Percentiles rank a stretch among this genome's conserved stretches.
Conservation (phyloP, 2,113 vertebrate species). For the Ceyx margarethae region DNA sequence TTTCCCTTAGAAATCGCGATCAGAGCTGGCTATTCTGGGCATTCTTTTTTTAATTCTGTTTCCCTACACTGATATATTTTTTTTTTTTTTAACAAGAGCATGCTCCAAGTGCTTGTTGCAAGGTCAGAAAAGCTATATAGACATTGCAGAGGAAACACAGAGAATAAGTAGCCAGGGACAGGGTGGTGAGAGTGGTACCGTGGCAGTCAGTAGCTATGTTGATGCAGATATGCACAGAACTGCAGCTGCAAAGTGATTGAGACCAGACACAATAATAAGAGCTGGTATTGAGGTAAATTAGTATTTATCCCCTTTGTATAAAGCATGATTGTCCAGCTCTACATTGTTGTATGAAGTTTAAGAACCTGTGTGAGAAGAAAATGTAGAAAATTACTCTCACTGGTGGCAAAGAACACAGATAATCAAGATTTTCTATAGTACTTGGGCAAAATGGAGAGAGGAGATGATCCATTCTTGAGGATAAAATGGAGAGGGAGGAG, state of each 20-base stretch:
- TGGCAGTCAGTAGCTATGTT: background rate
- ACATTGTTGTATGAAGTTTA: background rate
- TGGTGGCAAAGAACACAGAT: background rate
- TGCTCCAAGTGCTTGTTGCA: background rate
- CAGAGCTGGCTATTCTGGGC: background rate
- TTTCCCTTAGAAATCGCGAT: background rate
- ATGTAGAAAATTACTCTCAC: background rate
- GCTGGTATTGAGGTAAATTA: background rate
- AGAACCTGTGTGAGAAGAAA: background rate
- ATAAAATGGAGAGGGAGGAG: background rate
- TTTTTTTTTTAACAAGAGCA: background rate
- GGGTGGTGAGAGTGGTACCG: background rate
- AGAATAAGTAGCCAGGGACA: accelerated
- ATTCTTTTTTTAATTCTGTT: background rate
- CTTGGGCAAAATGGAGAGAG: background rate
- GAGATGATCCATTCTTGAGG: background rate
- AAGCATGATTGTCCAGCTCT: background rate
- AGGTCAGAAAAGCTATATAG: background rate
- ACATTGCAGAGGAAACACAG: background rate
- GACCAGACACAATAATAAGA: background rate
- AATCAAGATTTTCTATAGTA: background rate
- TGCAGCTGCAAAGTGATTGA: background rate
- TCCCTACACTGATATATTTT: accelerated
- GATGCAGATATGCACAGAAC: background rate
- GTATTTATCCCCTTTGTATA: background rate